These are phyloP conservation scores for Drosophila anomalipes DNA, from an alignment of 2,888 invertebrate genomes.

Conservation along the genomic window DNA sequence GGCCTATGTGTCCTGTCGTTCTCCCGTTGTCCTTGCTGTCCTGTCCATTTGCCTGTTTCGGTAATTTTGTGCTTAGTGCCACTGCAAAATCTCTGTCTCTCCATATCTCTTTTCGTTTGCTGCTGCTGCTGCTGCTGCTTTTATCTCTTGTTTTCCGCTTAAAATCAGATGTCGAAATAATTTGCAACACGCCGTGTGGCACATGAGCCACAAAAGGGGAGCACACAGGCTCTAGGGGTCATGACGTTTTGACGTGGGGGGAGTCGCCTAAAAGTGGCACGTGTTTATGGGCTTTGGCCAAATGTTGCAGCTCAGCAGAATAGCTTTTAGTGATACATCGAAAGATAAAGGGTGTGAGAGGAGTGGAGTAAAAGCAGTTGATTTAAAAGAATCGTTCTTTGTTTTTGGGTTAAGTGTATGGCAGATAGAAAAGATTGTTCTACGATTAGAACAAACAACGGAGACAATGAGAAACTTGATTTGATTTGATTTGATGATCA, in stretches of 20 bases:
- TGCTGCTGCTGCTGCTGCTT: slow-evolving; percentile 10
- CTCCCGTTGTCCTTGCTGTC: slow-evolving; percentile 40
- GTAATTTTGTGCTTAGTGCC: slow-evolving; percentile 79
- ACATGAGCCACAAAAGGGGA: slow-evolving; percentile 50
- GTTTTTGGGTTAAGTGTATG: neutral
- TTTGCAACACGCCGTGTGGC: slow-evolving; percentile 79
- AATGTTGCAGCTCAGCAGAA: slow-evolving; percentile 55
- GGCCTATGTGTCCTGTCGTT: slow-evolving; percentile 2
- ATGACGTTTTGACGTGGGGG: slow-evolving; percentile 1
- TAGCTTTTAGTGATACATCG: slow-evolving; percentile 23
- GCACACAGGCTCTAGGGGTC: slow-evolving; percentile 14
- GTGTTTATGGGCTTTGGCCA: slow-evolving; percentile 69
- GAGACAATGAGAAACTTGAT: neutral
- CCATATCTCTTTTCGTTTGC: neutral
- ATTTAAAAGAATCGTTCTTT: slow-evolving; percentile 19
- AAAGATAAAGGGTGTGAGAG: neutral
- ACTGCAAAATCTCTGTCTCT: slow-evolving; percentile 45
- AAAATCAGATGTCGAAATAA: slow-evolving; percentile 85
- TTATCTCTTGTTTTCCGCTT: slow-evolving; percentile 85
- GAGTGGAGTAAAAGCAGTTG: neutral
- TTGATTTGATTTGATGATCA: neutral
- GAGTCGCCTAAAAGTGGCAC: slow-evolving; percentile 62
- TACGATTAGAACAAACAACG: neutral
- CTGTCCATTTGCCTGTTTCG: slow-evolving; percentile 70
- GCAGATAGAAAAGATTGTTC: neutral